A percentile compares a stretch with the other conserved stretches of the same genome.
phyloP scores from a whole-genome alignment of 2,888 invertebrate genomes.

The Rhyacophila evoluta region DNA sequence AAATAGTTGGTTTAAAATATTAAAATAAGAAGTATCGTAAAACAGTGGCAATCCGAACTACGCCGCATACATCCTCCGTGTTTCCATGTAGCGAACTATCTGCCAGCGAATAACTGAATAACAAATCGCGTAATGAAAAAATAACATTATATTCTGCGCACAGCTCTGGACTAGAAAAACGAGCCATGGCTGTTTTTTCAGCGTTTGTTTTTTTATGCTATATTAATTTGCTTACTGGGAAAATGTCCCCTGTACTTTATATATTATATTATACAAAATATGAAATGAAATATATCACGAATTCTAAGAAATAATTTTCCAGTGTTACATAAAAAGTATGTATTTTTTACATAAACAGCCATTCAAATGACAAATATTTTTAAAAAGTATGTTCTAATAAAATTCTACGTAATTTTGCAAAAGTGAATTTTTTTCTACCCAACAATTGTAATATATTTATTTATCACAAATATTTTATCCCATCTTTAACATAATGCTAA shows the following conservation, averaged over 20 bases:
- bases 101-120: slow-evolving; percentile 55
- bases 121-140: slow-evolving; percentile 56
- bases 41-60: no score
- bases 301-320: not conserved
- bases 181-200: slow-evolving; percentile 44
- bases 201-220: slow-evolving; percentile 42
- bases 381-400: no score
- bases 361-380: no score
- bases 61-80: slow-evolving; percentile 28
- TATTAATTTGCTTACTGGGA: slow-evolving; percentile 32
- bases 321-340: no score
- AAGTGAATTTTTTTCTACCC: no score
- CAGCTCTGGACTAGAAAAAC: slow-evolving; percentile 34
- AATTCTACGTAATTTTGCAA: no score
- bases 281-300: not conserved
- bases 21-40: no score
- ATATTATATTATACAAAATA: not conserved
- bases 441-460: no score
- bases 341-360: no score
- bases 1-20: no score
- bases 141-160: slow-evolving; percentile 52
- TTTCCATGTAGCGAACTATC: slow-evolving; percentile 51
- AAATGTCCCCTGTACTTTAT: slow-evolving; percentile 4
- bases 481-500: no score
- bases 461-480: no score